Evolutionary conservation across 2,888 invertebrate genomes (phyloP).

Genomic region (Torymus texanus): DNA sequence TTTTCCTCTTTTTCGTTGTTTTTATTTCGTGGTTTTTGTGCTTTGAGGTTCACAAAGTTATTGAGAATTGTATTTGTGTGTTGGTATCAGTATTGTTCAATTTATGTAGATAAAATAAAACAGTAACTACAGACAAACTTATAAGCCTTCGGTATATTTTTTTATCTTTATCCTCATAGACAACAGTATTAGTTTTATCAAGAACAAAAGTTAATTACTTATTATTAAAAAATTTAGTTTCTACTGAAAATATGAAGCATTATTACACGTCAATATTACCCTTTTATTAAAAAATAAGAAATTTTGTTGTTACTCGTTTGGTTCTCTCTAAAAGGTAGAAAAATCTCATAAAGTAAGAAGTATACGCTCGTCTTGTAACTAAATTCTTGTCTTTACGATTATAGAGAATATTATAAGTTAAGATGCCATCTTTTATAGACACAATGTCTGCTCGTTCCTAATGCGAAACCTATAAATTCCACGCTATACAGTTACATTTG

Average conservation of each 20-base stretch:
- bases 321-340: too few relatives aligned
- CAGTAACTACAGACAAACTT: too few relatives aligned
- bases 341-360: not conserved
- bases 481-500: slow-evolving; percentile 10
- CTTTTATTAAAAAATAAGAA: too few relatives aligned
- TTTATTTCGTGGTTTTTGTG: not conserved
- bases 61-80: not conserved
- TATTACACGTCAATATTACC: too few relatives aligned
- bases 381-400: slow-evolving; percentile 20
- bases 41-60: not conserved
- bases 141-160: too few relatives aligned
- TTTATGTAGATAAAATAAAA: too few relatives aligned
- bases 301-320: too few relatives aligned
- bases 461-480: slow-evolving; percentile 25
- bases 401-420: slow-evolving; percentile 28
- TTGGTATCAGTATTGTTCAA: too few relatives aligned
- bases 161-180: not conserved
- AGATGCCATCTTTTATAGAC: slow-evolving; percentile 15
- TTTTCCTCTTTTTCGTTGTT: not conserved
- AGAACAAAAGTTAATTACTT: too few relatives aligned
- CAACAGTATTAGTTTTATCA: too few relatives aligned
- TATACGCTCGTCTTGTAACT: not conserved
- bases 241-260: too few relatives aligned
- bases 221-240: too few relatives aligned
- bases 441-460: not conserved